Evolutionary conservation across 2,113 vertebrate species (phyloP), one percentile per base, ranked within the genome.

Genomic region (Gnathonemus echidnorhynchus): DNA sequence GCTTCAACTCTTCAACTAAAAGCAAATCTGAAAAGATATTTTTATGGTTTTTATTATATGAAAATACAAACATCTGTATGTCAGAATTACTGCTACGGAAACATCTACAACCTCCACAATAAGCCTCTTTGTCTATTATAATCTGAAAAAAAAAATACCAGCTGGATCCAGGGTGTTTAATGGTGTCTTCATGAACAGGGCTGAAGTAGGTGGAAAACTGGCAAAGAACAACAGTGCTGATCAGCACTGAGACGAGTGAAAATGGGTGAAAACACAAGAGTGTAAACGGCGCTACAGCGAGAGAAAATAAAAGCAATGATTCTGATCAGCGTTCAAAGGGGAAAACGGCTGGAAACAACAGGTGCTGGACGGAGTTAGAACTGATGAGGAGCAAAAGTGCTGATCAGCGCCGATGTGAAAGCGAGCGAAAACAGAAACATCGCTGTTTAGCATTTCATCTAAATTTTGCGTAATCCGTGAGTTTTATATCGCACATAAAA

Each of bases 31-130:
- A 80, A 80, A 42, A 80, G 35, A 80, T n/a, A 31, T 31, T 70
- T 70, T 70, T 42, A 80, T 80, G 74, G 31, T 80, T 80, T 80
- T 80, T 80, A 80, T 80, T 80, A 80, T 80, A 80, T 80, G 74
- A 80, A 80, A 80, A 80, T 80, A 80, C 74, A 80, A 80, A 80
- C 74, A 80, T 80, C 74, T 80, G 74, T 80, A 42, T 80, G 74
- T 80, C 74, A 80, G 35, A 80, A 80, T 80, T 35, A 80, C 74
- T 80, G 74, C 74, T 80, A 80, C 15, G 74, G 74, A 42, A 80
- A 80, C 74, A 80, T 80, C 35, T 35, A 80, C 74, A 80, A 80
- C 35, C 74, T 80, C 74, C 74, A 80, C 74, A 80, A 80, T 35
- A 80, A 80, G 74, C 74, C 74, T 35, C 35, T 35, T 77, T 17